phyloP scores from a whole-genome alignment of 2,113 vertebrate species.

The Nesospiza acunhae region DNA sequence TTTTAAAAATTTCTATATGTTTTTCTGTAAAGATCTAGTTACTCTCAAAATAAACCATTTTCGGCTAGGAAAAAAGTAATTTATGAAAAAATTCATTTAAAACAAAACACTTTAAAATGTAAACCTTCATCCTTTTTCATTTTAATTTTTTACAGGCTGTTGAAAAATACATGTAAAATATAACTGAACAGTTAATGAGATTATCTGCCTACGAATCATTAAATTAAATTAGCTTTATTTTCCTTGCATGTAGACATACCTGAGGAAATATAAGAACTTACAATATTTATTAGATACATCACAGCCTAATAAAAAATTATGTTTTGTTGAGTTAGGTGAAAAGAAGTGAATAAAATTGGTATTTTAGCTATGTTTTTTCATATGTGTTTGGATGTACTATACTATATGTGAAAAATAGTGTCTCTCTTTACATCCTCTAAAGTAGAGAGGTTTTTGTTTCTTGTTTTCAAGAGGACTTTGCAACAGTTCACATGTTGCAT shows the following conservation, averaged over 20 bases:
- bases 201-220: background rate
- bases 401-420: background rate
- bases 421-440: no score
- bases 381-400: background rate
- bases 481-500: background rate
- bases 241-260: background rate
- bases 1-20: background rate
- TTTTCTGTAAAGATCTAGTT: background rate
- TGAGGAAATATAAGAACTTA: background rate
- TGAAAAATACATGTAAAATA: background rate
- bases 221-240: background rate
- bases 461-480: background rate
- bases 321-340: background rate
- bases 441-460: background rate
- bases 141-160: background rate
- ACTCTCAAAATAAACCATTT: slow-evolving; percentile 3
- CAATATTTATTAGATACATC: background rate
- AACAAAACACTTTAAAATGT: background rate
- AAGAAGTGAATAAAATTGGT: background rate
- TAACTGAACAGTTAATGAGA: background rate
- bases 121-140: background rate
- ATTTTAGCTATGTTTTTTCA: background rate
- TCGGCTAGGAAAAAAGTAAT: background rate
- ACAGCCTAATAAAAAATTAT: background rate
- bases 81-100: background rate